These are phyloP conservation scores for Gorsachius magnificus DNA, from an alignment of 2,797 vertebrate genomes.

Conservation along the genomic window DNA sequence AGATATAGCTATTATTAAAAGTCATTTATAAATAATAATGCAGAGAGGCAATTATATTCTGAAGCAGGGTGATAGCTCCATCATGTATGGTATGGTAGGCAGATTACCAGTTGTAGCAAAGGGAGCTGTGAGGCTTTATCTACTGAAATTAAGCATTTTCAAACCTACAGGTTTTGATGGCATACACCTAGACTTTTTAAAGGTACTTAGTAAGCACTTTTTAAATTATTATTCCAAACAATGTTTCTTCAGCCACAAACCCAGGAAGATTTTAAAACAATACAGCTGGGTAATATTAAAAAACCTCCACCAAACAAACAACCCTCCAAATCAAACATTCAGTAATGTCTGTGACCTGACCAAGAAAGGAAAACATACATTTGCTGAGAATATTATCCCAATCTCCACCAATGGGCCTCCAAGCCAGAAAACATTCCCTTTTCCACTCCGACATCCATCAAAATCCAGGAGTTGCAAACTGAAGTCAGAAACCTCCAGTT, in stretches of 20 bases:
- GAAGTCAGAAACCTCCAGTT: not conserved
- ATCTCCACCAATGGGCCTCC: not conserved
- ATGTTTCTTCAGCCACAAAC: not conserved
- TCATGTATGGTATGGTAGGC: not conserved
- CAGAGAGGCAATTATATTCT: not conserved
- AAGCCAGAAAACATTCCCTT: not conserved
- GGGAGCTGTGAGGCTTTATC: not conserved
- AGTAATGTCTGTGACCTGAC: not conserved
- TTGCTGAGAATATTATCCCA: not conserved
- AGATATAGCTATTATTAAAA: not conserved
- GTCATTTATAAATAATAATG: not conserved
- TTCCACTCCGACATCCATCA: not conserved
- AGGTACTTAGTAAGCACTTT: not conserved
- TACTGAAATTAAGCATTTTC: not conserved
- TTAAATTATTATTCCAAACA: not conserved
- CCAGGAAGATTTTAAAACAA: not conserved
- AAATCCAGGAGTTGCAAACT: not conserved
- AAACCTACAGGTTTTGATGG: not conserved
- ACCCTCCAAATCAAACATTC: not conserved
- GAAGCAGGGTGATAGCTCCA: not conserved
- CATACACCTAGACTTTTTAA: not conserved
- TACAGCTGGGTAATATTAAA: not conserved
- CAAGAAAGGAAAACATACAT: not conserved
- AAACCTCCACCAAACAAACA: not conserved
- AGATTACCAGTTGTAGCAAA: not conserved